Conservation (phyloP, 2,113 vertebrate genomes). For the Etheostoma cragini region DNA sequence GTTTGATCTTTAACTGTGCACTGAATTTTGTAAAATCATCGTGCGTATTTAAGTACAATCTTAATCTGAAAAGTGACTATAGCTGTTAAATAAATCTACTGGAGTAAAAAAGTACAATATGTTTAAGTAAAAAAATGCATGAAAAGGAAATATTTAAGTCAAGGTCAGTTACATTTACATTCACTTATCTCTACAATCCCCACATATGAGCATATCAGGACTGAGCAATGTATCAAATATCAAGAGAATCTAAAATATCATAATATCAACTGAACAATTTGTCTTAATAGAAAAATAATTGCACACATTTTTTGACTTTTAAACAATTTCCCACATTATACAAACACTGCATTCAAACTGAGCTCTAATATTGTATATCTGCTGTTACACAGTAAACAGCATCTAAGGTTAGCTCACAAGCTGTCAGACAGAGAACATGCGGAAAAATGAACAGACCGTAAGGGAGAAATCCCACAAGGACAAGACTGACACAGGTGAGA, state of each 20-base stretch:
- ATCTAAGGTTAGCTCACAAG: slow-evolving; percentile 3
- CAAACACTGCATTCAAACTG: background rate
- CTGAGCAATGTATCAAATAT: too few relatives aligned
- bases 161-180: background rate
- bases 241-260: background rate
- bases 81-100: background rate
- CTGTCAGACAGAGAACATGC: slow-evolving; percentile 18
- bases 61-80: background rate
- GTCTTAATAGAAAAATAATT: background rate
- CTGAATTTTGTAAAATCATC: background rate
- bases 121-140: background rate
- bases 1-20: background rate
- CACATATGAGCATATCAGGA: background rate
- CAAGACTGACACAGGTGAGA: slow-evolving; percentile 16
- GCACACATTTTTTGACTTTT: background rate
- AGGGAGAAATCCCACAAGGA: background rate
- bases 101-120: background rate
- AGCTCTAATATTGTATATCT: background rate
- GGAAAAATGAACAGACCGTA: background rate
- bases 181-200: background rate
- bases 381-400: background rate
- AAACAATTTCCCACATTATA: background rate
- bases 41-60: background rate
- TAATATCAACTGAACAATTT: background rate
- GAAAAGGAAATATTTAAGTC: background rate